These are phyloP conservation scores for Parapristionchus giblindavisi DNA, from an alignment of 2,888 invertebrate species.

Conservation along the genomic window DNA sequence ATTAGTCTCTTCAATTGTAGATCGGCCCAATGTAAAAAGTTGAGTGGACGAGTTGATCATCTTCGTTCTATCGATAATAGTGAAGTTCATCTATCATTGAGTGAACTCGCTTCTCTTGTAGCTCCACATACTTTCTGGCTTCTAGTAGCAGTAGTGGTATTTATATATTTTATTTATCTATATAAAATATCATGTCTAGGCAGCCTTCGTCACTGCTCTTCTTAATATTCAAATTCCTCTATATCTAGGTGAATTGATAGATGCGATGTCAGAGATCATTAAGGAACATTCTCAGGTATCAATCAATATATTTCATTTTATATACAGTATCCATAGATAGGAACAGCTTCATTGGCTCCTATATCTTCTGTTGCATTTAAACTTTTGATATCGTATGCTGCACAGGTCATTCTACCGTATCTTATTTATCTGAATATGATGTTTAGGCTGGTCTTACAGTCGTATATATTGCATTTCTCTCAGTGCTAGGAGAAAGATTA, in stretches of 20 bases:
- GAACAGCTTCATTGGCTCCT: constrained; percentile 28
- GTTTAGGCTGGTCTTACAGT: constrained; percentile 85
- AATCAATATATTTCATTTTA: too few species aligned
- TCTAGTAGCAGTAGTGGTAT: constrained; percentile 60
- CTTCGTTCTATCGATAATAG: background rate
- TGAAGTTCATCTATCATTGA: background rate
- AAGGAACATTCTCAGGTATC: constrained; percentile 45
- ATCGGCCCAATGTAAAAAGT: background rate
- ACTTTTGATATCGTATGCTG: constrained; percentile 47
- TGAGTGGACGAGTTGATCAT: constrained; percentile 25
- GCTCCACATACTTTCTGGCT: constrained; percentile 49
- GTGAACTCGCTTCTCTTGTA: background rate
- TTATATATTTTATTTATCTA: constrained; percentile 32
- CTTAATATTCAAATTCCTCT: constrained; percentile 66
- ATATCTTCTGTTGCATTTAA: constrained; percentile 41
- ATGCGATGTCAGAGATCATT: constrained; percentile 60
- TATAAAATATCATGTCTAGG: constrained; percentile 47
- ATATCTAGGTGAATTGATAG: constrained; percentile 62
- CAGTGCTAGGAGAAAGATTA: constrained; percentile 87
- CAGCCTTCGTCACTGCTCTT: constrained; percentile 61
- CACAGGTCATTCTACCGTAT: constrained; percentile 38
- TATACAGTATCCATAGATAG: too few species aligned
- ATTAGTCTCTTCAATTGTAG: background rate
- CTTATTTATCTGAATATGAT: background rate
- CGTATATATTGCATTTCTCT: constrained; percentile 85